These are phyloP conservation scores for Apodemia duryi DNA, from an alignment of 2,888 invertebrate genomes.

Conservation along the genomic window DNA sequence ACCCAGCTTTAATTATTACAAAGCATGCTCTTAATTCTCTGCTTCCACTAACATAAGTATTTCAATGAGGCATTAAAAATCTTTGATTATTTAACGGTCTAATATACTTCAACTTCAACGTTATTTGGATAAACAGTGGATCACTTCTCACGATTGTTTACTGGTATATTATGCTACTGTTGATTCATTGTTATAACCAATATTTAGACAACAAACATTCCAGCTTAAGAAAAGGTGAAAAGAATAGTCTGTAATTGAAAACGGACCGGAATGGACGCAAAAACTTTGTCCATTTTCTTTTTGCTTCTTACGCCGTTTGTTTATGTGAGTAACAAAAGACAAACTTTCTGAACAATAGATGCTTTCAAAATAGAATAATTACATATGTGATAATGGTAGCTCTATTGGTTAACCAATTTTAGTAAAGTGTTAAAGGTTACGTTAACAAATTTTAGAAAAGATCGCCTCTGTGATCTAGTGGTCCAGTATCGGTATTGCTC, in stretches of 20 bases:
- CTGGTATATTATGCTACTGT: conserved; percentile 13
- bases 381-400: too few relatives aligned
- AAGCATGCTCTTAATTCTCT: too few relatives aligned
- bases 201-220: conserved; percentile 32
- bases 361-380: background rate
- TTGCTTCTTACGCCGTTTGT: conserved; percentile 38
- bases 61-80: too few relatives aligned
- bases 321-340: conserved; percentile 37
- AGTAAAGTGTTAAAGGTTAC: too few relatives aligned
- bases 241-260: conserved; percentile 31
- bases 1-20: too few relatives aligned
- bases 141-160: conserved; percentile 10
- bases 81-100: too few relatives aligned
- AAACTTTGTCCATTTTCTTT: conserved; percentile 36
- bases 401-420: too few relatives aligned
- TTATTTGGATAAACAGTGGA: background rate
- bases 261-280: conserved; percentile 42
- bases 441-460: too few relatives aligned
- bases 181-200: conserved; percentile 26
- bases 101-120: too few relatives aligned
- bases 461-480: too few relatives aligned
- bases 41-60: too few relatives aligned
- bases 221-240: conserved; percentile 27
- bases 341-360: conserved; percentile 18
- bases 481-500: too few relatives aligned